Evolutionary conservation across 2,797 vertebrate genomes (phyloP), one percentile per base, ranked within the genome.

Genomic region (Zenarchopterus dispar): DNA sequence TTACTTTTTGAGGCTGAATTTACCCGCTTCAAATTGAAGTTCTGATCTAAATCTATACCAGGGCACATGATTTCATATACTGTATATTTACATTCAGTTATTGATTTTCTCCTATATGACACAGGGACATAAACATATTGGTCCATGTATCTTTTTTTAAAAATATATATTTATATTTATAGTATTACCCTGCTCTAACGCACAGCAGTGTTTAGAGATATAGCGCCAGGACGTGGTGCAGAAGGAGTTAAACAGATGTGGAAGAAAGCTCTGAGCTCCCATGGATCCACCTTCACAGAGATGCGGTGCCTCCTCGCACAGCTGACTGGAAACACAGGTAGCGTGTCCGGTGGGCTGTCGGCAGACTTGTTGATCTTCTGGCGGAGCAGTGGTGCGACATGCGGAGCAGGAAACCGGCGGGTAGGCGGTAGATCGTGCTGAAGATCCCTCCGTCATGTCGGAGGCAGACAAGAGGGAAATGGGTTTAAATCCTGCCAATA

Each of bases 331-430:
- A 74, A 60, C 82, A 69, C 87, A 77, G 80, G 84, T 87, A 86
- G 72, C 83, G 72, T 60, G 77, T 72, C 81, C 81, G 67, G 53
- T 67, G 13, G 70, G 59, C 80, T 75, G 67, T 58, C 75, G 46
- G 56, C 70, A 43, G 77, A 94, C 93, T 94, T 94, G 93, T 94
- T 94, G 93, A 94, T 93, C 87, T 78, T 33, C 62, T 42, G 71
- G 72, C 51, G 46, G 50, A 75, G 46, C 67, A 13, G 69, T 26
- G 55, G 46, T 26, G 73, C 50, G 73, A 75, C 50, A 75, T 74
- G 77, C 52, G 54, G 79, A 71, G 67, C 67, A 60, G 68, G 48
- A 58, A 55, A 7, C 21, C 68, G 58, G 31, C 28, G 66, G 70
- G 26, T 61, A 49, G 77, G 64, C 63, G 23, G 54, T 69, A 67